Evolutionary conservation across 2,888 invertebrate genomes (phyloP).

Genomic region (Archaeoteleia sp.): DNA sequence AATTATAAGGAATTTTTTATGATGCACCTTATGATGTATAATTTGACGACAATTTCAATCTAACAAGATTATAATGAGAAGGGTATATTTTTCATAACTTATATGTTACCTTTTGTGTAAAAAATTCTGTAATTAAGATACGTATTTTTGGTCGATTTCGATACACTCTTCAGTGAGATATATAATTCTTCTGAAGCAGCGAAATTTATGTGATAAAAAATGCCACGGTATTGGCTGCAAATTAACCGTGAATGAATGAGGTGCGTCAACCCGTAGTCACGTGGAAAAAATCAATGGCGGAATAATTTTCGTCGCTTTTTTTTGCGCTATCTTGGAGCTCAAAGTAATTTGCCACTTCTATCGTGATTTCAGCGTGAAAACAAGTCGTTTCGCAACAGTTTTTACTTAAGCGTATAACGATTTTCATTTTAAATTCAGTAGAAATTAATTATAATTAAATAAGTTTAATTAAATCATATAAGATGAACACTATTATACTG

Average conservation of each 20-base stretch:
- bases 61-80: no score
- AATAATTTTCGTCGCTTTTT: constrained; percentile 37
- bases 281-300: constrained; percentile 28
- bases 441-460: constrained; percentile 38
- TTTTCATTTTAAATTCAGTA: constrained; percentile 30
- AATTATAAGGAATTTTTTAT: no score
- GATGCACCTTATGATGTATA: no score
- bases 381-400: constrained; percentile 34
- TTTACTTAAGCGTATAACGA: constrained; percentile 6
- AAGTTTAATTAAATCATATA: constrained; percentile 34
- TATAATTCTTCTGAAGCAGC: neutral
- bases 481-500: no score
- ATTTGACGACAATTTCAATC: no score
- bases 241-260: constrained; percentile 37
- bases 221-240: neutral
- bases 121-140: neutral
- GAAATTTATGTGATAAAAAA: constrained; percentile 3
- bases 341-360: constrained; percentile 45
- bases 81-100: no score
- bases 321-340: constrained; percentile 43
- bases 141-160: neutral
- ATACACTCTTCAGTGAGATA: neutral
- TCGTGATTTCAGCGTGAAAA: constrained; percentile 42
- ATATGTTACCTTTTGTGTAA: no score
- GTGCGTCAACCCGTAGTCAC: constrained; percentile 17